phyloP scores from a whole-genome alignment of 2,797 vertebrate genomes.

The Danio albolineatus region DNA sequence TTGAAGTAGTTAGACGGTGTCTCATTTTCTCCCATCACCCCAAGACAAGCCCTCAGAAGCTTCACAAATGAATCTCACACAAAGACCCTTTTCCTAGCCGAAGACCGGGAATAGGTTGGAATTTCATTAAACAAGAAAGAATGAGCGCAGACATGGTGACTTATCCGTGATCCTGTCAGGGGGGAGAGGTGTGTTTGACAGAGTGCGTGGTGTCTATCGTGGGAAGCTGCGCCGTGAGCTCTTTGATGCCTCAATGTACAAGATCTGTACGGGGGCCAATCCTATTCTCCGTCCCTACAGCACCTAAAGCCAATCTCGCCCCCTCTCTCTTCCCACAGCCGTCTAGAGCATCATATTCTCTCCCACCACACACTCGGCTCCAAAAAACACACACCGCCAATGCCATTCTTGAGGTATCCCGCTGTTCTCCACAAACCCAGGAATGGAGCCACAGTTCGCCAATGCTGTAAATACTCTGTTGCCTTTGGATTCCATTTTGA shows the following conservation, averaged over 20 bases:
- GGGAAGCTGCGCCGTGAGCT: conserved; percentile 31
- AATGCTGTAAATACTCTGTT: conserved; percentile 39
- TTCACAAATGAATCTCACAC: not conserved
- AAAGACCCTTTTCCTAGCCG: not conserved
- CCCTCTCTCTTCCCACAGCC: conserved; percentile 50
- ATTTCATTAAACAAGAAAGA: conserved; percentile 45
- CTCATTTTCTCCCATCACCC: conserved; percentile 14
- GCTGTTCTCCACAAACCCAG: conserved; percentile 32
- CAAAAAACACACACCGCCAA: conserved; percentile 45
- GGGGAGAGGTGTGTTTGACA: conserved; percentile 54
- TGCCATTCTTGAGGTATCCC: conserved; percentile 59
- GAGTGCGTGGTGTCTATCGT: conserved; percentile 39
- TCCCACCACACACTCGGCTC: conserved; percentile 28
- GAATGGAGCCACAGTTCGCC: conserved; percentile 34
- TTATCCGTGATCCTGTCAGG: conserved; percentile 39
- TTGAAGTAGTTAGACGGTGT: not conserved
- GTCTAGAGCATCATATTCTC: conserved; percentile 49
- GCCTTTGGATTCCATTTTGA: conserved; percentile 27
- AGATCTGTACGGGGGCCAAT: conserved; percentile 54
- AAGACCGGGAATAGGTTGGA: conserved; percentile 10
- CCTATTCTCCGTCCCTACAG: conserved; percentile 45
- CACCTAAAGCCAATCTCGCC: conserved; percentile 46
- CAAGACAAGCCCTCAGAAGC: conserved; percentile 7
- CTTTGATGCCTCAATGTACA: conserved; percentile 50
- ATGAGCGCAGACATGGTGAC: conserved; percentile 18